Base-by-base conservation (phyloP, 2,797 vertebrate species). In the Acanthiza pusilla region DNA sequence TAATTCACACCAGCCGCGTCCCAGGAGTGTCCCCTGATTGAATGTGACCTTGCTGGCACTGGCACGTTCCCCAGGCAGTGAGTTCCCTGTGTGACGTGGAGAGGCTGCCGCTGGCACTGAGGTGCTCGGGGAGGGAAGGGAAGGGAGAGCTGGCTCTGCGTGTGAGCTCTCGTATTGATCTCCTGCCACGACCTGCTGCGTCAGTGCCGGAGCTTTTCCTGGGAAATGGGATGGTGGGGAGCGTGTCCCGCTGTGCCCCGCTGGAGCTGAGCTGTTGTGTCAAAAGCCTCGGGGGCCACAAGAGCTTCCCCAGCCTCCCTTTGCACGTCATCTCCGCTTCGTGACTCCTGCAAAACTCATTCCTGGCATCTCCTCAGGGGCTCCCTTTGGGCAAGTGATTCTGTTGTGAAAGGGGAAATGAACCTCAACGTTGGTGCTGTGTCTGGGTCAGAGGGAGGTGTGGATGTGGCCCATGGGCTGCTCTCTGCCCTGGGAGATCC, bases 1-100 rank as follows among this genome's bases (percentile, higher is more conserved):
- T 89, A 92, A 91, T 72, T 88, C 72, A 29, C 93, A 71, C 30
- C 15, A n/a, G 4, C 43, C 12, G 48, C 81, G 13, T 54, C 54
- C 75, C 17, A 0, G 93, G 84, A 80, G 90, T 74, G 74, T 14
- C 0, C 23, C 5, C 53, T 89, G 92, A 92, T 95, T 61, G 91
- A 96, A 68, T 34, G 1, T 29, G 94, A 92, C 94, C 92, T 97
- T 91, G 94, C 22, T 88, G 81, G 81, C 18, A 36, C 68, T 13
- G 81, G n/a, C 12, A 7, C 4, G 0, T 11, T 58, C 36, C 78
- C 78, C 38, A 21, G 67, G 42, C 42, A 38, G 38, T 38, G 38
- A 10, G 38, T 38, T 38, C 38, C 38, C 38, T 38, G 38, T 38
- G 38, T 18, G 88, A n/a, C 0, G 2, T 48, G 51, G 32, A 43